These are phyloP conservation scores for Oncorhynchus tshawytscha DNA, from an alignment of 2,113 vertebrate genomes.

Conservation along the genomic window DNA sequence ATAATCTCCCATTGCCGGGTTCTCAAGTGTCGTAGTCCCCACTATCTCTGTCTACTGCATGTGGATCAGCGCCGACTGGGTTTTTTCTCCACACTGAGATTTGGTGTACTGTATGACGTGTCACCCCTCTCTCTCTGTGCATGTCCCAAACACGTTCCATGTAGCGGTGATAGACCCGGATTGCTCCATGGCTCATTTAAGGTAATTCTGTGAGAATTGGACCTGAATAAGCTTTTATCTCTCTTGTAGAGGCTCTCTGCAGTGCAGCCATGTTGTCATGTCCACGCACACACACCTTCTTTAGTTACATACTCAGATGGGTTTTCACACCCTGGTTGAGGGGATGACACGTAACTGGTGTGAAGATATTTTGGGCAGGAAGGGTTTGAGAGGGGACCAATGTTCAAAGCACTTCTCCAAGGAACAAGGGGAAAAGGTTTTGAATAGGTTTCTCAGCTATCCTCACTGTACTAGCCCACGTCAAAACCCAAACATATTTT, in stretches of 20 bases:
- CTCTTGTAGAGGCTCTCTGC: constrained; percentile 50
- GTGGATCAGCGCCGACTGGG: not conserved
- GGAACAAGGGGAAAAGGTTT: constrained; percentile 17
- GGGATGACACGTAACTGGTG: constrained; percentile 44
- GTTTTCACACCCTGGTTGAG: constrained; percentile 58
- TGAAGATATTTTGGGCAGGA: constrained; percentile 53
- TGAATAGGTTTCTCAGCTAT: constrained; percentile 7
- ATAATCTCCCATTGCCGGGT: constrained; percentile 13
- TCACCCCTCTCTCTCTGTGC: constrained; percentile 9
- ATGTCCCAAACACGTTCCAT: constrained; percentile 32
- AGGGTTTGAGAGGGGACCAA: constrained; percentile 6
- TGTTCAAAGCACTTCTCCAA: constrained; percentile 20
- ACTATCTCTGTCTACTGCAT: not conserved
- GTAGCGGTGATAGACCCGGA: not conserved
- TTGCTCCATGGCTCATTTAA: too few relatives aligned
- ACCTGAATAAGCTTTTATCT: constrained; percentile 72
- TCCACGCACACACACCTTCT: constrained; percentile 38
- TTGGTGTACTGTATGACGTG: not conserved
- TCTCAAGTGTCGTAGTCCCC: not conserved
- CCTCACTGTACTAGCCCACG: too few relatives aligned
- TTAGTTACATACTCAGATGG: constrained; percentile 57
- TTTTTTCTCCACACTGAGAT: not conserved
- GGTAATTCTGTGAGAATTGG: not conserved
- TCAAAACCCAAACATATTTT: too few relatives aligned
- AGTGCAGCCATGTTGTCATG: constrained; percentile 41